These are phyloP conservation scores for Gila robusta DNA, from an alignment of 2,797 vertebrate species.

Conservation along the genomic window DNA sequence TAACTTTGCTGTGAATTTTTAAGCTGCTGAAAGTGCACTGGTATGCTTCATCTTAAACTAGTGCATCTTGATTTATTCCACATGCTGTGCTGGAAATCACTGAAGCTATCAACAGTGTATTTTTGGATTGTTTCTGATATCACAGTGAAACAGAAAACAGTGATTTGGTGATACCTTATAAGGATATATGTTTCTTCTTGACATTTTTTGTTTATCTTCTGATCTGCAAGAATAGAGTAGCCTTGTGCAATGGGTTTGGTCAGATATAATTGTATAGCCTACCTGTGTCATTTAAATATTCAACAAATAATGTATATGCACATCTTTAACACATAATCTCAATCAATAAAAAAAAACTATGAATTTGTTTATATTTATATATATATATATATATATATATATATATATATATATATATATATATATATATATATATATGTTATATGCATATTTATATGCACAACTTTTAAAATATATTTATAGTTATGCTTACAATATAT, in stretches of 20 bases:
- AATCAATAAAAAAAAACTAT: neutral
- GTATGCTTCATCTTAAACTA: neutral
- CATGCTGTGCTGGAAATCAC: neutral
- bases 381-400: too few species aligned
- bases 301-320: neutral
- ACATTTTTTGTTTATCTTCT: neutral
- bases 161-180: neutral
- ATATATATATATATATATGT: too few species aligned
- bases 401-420: too few species aligned
- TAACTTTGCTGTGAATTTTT: conserved; percentile 9
- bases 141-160: neutral
- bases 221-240: neutral
- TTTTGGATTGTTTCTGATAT: neutral
- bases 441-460: neutral
- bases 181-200: neutral
- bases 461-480: neutral
- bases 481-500: neutral
- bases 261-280: neutral
- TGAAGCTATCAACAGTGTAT: neutral
- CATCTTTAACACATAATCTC: neutral
- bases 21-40: conserved; percentile 4
- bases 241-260: neutral
- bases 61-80: neutral
- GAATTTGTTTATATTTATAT: neutral
- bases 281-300: neutral